Evolutionary conservation across 2,888 invertebrate genomes (phyloP).

Genomic region (Aphidius colemani): DNA sequence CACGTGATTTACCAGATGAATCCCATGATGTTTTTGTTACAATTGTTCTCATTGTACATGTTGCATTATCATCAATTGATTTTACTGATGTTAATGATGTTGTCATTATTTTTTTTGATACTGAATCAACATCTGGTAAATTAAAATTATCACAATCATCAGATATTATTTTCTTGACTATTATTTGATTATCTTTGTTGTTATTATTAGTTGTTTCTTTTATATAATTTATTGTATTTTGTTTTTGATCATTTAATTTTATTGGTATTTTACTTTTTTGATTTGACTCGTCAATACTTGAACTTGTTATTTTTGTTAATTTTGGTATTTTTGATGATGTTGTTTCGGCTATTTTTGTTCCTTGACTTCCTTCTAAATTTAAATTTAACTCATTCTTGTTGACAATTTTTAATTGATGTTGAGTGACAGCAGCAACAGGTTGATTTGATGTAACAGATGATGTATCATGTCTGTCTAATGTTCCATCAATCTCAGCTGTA

Average conservation of each 20-base stretch:
- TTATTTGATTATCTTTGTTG: too few species aligned
- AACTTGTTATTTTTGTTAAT: slow-evolving; percentile 27
- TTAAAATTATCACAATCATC: too few species aligned
- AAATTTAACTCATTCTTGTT: slow-evolving; percentile 51
- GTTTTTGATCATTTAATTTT: slow-evolving; percentile 50
- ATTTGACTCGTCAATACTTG: slow-evolving; percentile 16
- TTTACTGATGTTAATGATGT: too few species aligned
- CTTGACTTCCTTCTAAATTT: slow-evolving; percentile 45
- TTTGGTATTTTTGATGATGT: slow-evolving; percentile 42
- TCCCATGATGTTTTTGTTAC: slow-evolving; percentile 46
- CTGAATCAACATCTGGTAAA: too few species aligned
- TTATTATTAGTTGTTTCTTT: slow-evolving; percentile 24
- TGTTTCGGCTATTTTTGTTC: slow-evolving; percentile 32
- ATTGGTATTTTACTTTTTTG: slow-evolving; percentile 61
- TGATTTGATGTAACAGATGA: slow-evolving; percentile 55
- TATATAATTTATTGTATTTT: slow-evolving; percentile 26
- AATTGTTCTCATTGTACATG: slow-evolving; percentile 34
- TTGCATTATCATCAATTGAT: slow-evolving; percentile 25
- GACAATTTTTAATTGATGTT: slow-evolving; percentile 46
- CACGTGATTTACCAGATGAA: slow-evolving; percentile 35
- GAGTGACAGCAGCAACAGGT: slow-evolving; percentile 50
- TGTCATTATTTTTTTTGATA: too few species aligned
- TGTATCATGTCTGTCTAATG: slow-evolving; percentile 60
- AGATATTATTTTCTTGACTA: too few species aligned
- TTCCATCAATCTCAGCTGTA: slow-evolving; percentile 60